Percentiles rank a stretch among this genome's conserved stretches.
phyloP scores from a whole-genome alignment of 2,888 invertebrate species.

The Minunthozetes semirufus region DNA sequence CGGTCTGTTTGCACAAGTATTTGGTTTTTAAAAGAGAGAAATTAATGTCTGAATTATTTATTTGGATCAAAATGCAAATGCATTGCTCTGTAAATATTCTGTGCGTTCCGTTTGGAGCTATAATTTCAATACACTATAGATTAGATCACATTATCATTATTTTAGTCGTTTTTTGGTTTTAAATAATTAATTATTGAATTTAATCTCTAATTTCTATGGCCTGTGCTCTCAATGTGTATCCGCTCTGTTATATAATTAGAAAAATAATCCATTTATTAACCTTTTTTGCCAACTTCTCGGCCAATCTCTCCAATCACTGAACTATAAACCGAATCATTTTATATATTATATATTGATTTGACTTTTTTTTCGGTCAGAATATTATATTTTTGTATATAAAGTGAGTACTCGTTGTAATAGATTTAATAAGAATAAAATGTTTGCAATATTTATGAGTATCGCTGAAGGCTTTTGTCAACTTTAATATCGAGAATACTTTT shows the following conservation, averaged over 20 bases:
- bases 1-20: neutral
- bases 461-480: conserved; percentile 6
- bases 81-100: neutral
- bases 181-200: conserved; percentile 9
- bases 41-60: neutral
- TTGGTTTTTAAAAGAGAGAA: neutral
- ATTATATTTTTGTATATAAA: neutral
- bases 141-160: neutral
- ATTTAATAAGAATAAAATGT: neutral
- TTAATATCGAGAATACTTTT: neutral
- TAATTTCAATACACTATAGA: neutral
- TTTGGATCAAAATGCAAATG: neutral
- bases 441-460: neutral
- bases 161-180: neutral
- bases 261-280: neutral
- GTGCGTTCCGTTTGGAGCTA: neutral
- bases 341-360: neutral
- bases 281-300: neutral
- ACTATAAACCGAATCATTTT: too few relatives aligned
- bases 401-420: neutral
- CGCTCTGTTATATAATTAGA: neutral
- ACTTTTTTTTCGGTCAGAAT: neutral
- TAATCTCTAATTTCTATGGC: neutral
- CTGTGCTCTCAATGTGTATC: neutral
- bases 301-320: too few relatives aligned